phyloP scores from a whole-genome alignment of 2,888 invertebrate genomes.

The Junonia oenone region DNA sequence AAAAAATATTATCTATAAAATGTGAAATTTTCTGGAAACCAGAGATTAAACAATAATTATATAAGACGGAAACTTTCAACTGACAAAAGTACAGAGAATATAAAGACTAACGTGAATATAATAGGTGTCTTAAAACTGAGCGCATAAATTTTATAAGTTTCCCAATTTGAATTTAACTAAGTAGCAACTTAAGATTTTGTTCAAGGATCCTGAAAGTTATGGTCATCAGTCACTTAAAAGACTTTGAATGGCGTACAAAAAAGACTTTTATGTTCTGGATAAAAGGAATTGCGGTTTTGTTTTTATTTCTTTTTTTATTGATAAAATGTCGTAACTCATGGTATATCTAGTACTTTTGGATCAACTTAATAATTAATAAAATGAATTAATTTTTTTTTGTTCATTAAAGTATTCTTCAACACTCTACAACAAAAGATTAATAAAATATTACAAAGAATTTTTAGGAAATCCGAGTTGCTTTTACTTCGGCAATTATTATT shows the following conservation, averaged over 20 bases:
- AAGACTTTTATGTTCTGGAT: neutral
- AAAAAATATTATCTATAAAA: no score
- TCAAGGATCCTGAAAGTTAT: slow-evolving; percentile 49
- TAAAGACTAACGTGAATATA: slow-evolving; percentile 55
- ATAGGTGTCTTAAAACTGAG: slow-evolving; percentile 64
- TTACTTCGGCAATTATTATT: neutral
- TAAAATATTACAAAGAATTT: neutral
- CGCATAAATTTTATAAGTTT: slow-evolving; percentile 72
- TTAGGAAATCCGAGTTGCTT: neutral
- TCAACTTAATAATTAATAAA: neutral
- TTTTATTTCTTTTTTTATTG: neutral
- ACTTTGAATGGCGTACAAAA: slow-evolving; percentile 7
- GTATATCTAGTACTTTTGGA: neutral
- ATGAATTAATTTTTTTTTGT: neutral
- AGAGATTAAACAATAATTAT: neutral
- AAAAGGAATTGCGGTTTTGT: neutral
- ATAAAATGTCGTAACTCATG: no score
- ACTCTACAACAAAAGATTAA: neutral
- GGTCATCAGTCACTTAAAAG: slow-evolving; percentile 20
- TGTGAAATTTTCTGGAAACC: no score
- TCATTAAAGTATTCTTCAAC: neutral
- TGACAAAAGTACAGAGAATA: neutral
- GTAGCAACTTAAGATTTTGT: slow-evolving; percentile 67
- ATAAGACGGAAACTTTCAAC: neutral
- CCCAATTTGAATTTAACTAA: slow-evolving; percentile 71